phyloP scores from a whole-genome alignment of 2,113 vertebrate genomes.

The Myotis brandtii region DNA sequence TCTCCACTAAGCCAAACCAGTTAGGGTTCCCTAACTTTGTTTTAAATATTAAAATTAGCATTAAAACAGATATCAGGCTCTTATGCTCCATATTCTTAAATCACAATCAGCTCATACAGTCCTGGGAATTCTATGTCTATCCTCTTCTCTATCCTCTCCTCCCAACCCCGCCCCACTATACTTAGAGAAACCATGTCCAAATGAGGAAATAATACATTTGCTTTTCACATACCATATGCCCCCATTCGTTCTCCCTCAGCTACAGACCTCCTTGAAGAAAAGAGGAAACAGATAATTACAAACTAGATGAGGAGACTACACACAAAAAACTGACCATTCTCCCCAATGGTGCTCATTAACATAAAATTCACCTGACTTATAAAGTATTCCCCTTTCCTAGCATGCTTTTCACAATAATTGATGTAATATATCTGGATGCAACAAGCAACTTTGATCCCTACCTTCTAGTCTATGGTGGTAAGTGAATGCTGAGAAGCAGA shows the following conservation, averaged over 20 bases:
- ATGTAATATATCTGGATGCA: not conserved
- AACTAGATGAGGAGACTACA: not conserved
- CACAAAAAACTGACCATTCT: not conserved
- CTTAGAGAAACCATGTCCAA: not conserved
- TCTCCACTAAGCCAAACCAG: too few species aligned
- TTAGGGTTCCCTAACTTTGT: not conserved
- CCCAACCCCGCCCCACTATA: not conserved
- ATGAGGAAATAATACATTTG: constrained; percentile 27
- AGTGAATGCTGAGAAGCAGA: constrained; percentile 25
- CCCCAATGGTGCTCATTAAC: not conserved
- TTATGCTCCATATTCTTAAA: constrained; percentile 18
- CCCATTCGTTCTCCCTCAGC: constrained; percentile 3
- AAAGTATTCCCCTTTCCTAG: not conserved
- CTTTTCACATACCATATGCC: constrained; percentile 19
- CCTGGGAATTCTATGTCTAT: not conserved
- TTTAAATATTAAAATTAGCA: constrained; percentile 35
- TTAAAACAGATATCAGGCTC: not conserved
- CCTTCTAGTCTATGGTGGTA: not conserved
- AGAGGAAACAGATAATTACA: not conserved
- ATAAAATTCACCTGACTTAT: not conserved
- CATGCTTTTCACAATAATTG: constrained; percentile 26
- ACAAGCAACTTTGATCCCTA: not conserved
- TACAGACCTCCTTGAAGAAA: not conserved
- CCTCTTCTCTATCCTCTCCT: not conserved
- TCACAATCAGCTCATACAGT: not conserved